Conservation (phyloP, 2,113 vertebrate genomes). For the Noctilio leporinus region DNA sequence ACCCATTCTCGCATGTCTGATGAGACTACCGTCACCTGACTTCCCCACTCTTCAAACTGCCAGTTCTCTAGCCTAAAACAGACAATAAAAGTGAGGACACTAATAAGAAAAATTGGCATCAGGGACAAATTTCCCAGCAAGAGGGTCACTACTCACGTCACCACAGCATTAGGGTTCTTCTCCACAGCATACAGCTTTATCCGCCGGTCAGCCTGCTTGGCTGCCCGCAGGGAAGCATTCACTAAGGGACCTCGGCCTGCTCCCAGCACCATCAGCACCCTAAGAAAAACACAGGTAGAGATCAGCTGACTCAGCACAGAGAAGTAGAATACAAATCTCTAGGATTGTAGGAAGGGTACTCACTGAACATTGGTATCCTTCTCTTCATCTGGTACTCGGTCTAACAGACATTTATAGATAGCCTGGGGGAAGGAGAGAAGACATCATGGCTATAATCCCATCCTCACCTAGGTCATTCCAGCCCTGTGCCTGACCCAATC, state of each 20-base stretch:
- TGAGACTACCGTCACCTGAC: conserved; percentile 91
- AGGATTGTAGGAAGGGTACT: conserved; percentile 68
- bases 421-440: conserved; percentile 74
- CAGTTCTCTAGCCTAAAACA: conserved; percentile 88
- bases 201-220: conserved; percentile 86
- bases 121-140: not conserved
- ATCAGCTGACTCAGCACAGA: not conserved
- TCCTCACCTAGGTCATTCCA: not conserved
- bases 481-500: not conserved
- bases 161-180: conserved; percentile 93
- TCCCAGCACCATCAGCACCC: conserved; percentile 93
- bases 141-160: conserved; percentile 84
- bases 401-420: conserved; percentile 91
- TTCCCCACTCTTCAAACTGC: conserved; percentile 95
- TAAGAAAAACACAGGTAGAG: conserved; percentile 43
- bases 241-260: conserved; percentile 92
- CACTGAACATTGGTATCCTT: conserved; percentile 90
- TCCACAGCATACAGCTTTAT: conserved; percentile 90
- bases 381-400: conserved; percentile 90
- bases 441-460: not conserved
- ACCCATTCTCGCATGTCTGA: conserved; percentile 93
- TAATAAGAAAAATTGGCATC: not conserved
- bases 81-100: not conserved
- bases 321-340: not conserved
- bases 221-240: conserved; percentile 89